Conservation (phyloP, 2,797 vertebrate genomes). For the Aphelocoma californica region DNA sequence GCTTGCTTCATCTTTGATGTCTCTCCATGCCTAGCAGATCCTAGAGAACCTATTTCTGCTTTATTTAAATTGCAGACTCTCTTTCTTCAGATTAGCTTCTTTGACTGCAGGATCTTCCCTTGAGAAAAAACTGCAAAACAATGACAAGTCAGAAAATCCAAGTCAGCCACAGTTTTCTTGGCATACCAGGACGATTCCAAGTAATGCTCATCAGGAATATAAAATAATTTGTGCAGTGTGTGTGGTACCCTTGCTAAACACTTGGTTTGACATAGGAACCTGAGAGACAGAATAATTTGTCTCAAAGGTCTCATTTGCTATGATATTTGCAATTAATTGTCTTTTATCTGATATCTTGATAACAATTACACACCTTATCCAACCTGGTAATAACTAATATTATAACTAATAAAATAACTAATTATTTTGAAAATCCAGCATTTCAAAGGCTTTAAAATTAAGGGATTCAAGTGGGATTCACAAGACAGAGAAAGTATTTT, state of each 20-base stretch:
- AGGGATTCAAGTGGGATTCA: not conserved
- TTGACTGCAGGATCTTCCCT: not conserved
- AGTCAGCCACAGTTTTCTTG: not conserved
- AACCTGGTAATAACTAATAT: not conserved
- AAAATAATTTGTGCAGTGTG: not conserved
- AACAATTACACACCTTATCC: not conserved
- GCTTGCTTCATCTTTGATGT: not conserved
- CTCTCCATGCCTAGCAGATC: not conserved
- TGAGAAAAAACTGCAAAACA: not conserved
- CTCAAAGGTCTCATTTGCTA: not conserved
- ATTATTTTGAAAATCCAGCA: not conserved
- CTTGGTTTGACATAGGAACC: not conserved
- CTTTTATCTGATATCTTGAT: not conserved
- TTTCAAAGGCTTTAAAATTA: not conserved
- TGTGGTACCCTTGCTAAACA: not conserved
- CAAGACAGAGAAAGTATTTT: not conserved
- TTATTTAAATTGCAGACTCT: not conserved
- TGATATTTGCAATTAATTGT: constrained; percentile 11
- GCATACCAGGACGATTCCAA: not conserved
- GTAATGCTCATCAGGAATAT: not conserved
- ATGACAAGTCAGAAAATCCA: not conserved
- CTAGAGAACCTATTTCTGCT: not conserved
- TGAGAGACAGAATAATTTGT: not conserved
- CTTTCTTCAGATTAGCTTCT: not conserved
- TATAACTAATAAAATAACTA: not conserved